These are phyloP conservation scores for Mesitornis unicolor DNA, from an alignment of 2,113 vertebrate species.

Conservation along the genomic window DNA sequence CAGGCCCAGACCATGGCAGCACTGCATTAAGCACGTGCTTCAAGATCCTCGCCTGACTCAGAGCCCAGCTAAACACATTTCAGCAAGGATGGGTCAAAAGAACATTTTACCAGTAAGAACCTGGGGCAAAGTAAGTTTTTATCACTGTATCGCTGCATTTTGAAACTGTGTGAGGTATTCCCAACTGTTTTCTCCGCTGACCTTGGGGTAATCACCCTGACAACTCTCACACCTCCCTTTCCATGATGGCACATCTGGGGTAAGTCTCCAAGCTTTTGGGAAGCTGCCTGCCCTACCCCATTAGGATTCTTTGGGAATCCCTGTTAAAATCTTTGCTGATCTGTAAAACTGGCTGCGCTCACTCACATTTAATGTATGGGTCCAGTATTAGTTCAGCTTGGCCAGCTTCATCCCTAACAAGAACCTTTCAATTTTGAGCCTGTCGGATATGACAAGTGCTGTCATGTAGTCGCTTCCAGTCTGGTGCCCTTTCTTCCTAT, in stretches of 20 bases:
- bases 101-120: neutral
- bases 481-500: neutral
- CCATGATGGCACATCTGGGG: neutral
- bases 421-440: constrained; percentile 8
- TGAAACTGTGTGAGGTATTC: neutral
- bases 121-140: neutral
- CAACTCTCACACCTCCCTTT: neutral
- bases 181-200: neutral
- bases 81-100: neutral
- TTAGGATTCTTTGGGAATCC: neutral
- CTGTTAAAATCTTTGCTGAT: neutral
- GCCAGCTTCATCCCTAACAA: neutral
- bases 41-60: neutral
- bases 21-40: neutral
- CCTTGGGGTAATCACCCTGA: rapidly evolving
- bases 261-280: neutral
- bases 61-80: neutral
- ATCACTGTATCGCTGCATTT: neutral
- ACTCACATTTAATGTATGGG: neutral
- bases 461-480: constrained; percentile 47
- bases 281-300: neutral
- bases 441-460: neutral
- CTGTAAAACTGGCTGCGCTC: neutral
- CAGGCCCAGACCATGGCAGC: neutral
- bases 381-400: constrained; percentile 21